Percentiles rank a stretch among this genome's conserved stretches.
Conservation (phyloP, 2,797 vertebrate species). For the Phrynocephalus guinanensis region DNA sequence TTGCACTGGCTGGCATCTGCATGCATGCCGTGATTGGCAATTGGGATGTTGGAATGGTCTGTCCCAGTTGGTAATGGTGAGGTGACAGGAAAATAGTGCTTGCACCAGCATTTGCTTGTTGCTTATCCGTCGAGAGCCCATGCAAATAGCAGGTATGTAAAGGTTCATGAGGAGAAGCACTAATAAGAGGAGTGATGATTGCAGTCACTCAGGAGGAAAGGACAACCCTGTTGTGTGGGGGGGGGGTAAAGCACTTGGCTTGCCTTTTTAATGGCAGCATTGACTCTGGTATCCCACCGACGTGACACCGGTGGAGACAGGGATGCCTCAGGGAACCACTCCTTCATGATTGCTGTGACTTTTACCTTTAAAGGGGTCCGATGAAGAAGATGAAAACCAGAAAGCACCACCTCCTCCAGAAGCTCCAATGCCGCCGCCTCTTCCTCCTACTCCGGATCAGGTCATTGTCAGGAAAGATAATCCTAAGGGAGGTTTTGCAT, state of each 20-base stretch:
- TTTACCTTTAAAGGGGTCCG: conserved; percentile 86
- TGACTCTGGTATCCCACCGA: no score
- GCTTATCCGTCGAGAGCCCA: background rate
- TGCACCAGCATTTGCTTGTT: background rate
- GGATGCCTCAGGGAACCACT: background rate
- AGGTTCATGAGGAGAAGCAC: background rate
- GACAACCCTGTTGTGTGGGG: background rate
- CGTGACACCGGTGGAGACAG: background rate
- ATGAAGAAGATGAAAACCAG: conserved; percentile 94
- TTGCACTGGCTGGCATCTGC: background rate
- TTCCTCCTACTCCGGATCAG: conserved; percentile 97
- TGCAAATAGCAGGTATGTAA: background rate
- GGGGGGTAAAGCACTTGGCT: no score
- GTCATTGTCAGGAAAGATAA: conserved; percentile 98
- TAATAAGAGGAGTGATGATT: no score
- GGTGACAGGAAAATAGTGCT: background rate
- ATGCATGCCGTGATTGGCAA: background rate
- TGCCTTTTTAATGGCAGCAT: no score
- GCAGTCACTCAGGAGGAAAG: conserved; percentile 44
- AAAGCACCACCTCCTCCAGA: conserved; percentile 95
- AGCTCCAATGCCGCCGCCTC: conserved; percentile 94
- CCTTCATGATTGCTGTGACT: background rate
- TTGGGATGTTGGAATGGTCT: background rate
- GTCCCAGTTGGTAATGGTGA: no score
- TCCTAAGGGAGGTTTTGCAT: conserved; percentile 87